These are phyloP conservation scores for Erebia ligea DNA, from an alignment of 2,888 invertebrate genomes.

Conservation along the genomic window DNA sequence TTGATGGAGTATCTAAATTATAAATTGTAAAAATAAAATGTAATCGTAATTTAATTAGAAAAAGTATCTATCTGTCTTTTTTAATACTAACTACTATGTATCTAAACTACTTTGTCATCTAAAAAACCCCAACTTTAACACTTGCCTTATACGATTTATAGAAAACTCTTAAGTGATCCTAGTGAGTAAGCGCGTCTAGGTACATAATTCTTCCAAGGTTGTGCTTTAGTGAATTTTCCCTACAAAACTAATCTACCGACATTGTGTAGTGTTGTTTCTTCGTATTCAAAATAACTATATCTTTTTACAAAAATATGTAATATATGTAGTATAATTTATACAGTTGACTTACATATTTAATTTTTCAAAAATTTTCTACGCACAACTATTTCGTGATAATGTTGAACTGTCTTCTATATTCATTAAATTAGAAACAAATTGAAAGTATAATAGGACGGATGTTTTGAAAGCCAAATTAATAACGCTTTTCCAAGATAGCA, in stretches of 20 bases:
- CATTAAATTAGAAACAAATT: conserved; percentile 47
- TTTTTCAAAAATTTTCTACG: conserved; percentile 73
- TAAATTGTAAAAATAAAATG: conserved; percentile 21
- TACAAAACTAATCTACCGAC: conserved; percentile 48
- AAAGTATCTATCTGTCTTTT: conserved; percentile 31
- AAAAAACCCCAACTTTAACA: conserved; percentile 76
- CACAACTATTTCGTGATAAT: conserved; percentile 77
- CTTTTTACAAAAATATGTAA: conserved; percentile 60
- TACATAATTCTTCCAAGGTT: conserved; percentile 83
- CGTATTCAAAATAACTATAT: conserved; percentile 48
- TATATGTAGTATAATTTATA: no score
- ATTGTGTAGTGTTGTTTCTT: conserved; percentile 45
- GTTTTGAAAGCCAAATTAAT: conserved; percentile 9
- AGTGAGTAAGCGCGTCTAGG: conserved; percentile 78
- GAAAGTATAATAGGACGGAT: conserved; percentile 44
- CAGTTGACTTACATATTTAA: conserved; percentile 52
- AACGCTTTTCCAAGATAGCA: no score
- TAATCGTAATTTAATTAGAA: conserved; percentile 28
- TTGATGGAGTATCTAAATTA: conserved; percentile 14
- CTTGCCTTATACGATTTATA: conserved; percentile 79
- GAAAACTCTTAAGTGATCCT: conserved; percentile 72
- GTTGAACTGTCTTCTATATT: conserved; percentile 56
- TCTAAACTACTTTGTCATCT: conserved; percentile 49
- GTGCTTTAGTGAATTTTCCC: conserved; percentile 80
- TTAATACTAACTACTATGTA: conserved; percentile 37